Evolutionary conservation across 2,797 vertebrate genomes (phyloP).

Genomic region (Manis pentadactyla): DNA sequence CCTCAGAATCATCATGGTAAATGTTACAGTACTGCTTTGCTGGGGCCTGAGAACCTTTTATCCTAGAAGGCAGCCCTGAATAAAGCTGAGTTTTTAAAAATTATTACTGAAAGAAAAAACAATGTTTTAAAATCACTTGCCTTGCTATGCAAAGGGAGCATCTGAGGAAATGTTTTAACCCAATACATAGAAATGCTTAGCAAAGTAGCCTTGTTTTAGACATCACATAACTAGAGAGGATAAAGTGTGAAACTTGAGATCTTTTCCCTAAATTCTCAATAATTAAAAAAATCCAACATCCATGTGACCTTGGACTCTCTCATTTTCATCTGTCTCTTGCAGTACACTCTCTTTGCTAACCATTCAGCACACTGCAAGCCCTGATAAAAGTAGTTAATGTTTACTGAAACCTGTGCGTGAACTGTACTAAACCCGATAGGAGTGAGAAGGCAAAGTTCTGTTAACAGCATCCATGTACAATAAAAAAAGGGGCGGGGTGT

Average conservation of each 20-base stretch:
- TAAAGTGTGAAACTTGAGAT: conserved; percentile 29
- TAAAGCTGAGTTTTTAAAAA: background rate
- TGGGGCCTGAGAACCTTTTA: background rate
- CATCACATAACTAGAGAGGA: background rate
- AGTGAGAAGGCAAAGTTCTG: conserved; percentile 88
- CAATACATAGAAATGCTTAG: background rate
- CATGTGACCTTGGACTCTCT: conserved; percentile 91
- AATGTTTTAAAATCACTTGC: conserved; percentile 16
- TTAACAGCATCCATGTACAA: conserved; percentile 86
- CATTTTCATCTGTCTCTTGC: conserved; percentile 86
- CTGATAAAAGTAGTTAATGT: conserved; percentile 93
- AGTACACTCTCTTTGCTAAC: conserved; percentile 88
- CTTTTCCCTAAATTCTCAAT: conserved; percentile 52
- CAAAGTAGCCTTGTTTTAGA: background rate
- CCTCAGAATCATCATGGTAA: background rate
- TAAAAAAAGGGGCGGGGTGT: conserved; percentile 46
- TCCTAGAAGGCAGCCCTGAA: conserved; percentile 18
- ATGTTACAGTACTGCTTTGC: background rate
- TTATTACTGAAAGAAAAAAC: background rate
- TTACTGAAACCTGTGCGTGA: conserved; percentile 91
- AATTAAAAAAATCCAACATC: conserved; percentile 83
- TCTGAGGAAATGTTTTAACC: conserved; percentile 36
- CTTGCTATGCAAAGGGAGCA: background rate
- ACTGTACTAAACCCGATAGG: conserved; percentile 87
- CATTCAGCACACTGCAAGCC: conserved; percentile 86